Evolutionary conservation across 2,888 invertebrate species (phyloP).

Genomic region (Xylota sylvarum): DNA sequence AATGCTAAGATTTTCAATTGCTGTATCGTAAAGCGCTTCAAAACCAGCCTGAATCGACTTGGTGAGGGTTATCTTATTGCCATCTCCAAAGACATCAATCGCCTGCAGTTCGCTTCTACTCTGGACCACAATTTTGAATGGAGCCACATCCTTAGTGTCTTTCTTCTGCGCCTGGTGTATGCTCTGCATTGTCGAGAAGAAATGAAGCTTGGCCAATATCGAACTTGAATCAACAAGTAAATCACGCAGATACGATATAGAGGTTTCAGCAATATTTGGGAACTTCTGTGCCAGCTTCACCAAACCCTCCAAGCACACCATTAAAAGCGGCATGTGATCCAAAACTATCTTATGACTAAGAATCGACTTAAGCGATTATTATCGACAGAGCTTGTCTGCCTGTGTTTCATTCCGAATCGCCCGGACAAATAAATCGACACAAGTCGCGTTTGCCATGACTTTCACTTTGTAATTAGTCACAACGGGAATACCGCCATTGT

Average conservation of each 20-base stretch:
- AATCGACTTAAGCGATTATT: slow-evolving; percentile 96
- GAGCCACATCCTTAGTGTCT: slow-evolving; percentile 83
- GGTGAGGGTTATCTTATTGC: slow-evolving; percentile 80
- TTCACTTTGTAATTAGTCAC: slow-evolving; percentile 97
- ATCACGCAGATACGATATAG: slow-evolving; percentile 96
- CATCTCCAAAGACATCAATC: slow-evolving; percentile 84
- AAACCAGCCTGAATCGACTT: slow-evolving; percentile 89
- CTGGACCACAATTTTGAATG: slow-evolving; percentile 86
- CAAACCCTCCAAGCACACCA: slow-evolving; percentile 98
- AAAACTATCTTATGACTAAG: slow-evolving; percentile 96
- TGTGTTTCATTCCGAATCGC: slow-evolving; percentile 99
- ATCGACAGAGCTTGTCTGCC: slow-evolving; percentile 97
- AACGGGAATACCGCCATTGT: slow-evolving; percentile 88
- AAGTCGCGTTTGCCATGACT: slow-evolving; percentile 98
- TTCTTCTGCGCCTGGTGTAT: slow-evolving; percentile 87
- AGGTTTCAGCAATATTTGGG: slow-evolving; percentile 97
- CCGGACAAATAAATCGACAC: slow-evolving; percentile 99
- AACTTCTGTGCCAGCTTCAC: slow-evolving; percentile 98
- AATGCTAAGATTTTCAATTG: slow-evolving; percentile 97
- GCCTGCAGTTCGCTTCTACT: slow-evolving; percentile 88
- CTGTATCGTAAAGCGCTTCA: slow-evolving; percentile 96
- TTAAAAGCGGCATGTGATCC: slow-evolving; percentile 97
- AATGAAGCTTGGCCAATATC: slow-evolving; percentile 94
- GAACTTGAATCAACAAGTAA: slow-evolving; percentile 98
- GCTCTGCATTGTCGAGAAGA: slow-evolving; percentile 86